A percentile compares a stretch with the other conserved stretches of the same genome.
Evolutionary conservation across 1,140 invertebrate genomes (phyloP).

Genomic region (Piezodorus guildinii): DNA sequence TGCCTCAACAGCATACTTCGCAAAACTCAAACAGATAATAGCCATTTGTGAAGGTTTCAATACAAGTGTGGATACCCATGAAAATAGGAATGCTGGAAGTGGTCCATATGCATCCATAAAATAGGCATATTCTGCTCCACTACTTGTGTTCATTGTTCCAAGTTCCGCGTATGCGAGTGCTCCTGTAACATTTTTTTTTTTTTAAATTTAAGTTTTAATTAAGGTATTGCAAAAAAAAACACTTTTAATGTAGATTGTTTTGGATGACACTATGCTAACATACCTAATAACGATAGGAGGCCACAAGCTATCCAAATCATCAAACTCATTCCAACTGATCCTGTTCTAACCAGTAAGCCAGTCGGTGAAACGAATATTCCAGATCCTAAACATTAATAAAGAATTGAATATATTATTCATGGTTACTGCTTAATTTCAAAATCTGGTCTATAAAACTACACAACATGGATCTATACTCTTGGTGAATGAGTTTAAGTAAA

Average conservation of each 20-base stretch:
- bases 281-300: slow-evolving; percentile 76
- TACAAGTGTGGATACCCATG: slow-evolving; percentile 82
- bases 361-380: slow-evolving; percentile 97
- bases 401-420: too few species aligned
- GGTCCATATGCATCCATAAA: slow-evolving; percentile 83
- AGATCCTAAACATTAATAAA: slow-evolving; percentile 49
- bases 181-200: slow-evolving; percentile 54
- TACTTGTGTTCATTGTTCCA: slow-evolving; percentile 86
- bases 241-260: neutral
- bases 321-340: slow-evolving; percentile 87
- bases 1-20: slow-evolving; percentile 85
- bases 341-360: slow-evolving; percentile 79
- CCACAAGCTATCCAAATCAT: slow-evolving; percentile 90
- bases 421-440: too few species aligned
- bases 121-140: slow-evolving; percentile 86
- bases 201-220: slow-evolving; percentile 17
- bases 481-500: too few species aligned
- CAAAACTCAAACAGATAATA: slow-evolving; percentile 87
- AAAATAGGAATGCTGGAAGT: slow-evolving; percentile 80
- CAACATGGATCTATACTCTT: too few species aligned
- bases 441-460: too few species aligned
- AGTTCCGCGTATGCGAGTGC: slow-evolving; percentile 85
- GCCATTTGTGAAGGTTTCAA: slow-evolving; percentile 88
- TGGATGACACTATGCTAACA: slow-evolving; percentile 30
- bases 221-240: neutral